Base-by-base conservation (phyloP, 2,888 invertebrate genomes). In the Dorcus parallelipipedus region DNA sequence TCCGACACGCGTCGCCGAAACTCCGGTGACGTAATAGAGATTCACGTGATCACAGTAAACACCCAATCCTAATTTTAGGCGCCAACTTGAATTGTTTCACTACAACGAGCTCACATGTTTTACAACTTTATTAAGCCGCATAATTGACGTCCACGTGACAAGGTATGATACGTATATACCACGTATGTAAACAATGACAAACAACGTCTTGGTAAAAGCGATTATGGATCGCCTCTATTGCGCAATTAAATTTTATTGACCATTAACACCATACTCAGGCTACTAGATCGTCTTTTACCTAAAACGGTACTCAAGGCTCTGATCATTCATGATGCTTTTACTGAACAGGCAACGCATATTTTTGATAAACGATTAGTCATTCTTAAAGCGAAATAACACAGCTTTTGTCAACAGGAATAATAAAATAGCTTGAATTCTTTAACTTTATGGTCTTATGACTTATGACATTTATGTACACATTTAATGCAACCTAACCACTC, bases 11-110 rank as follows among this genome's bases (percentile, higher is more conserved):
- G 76, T 70, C 73, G 69, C 69, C 67, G 67, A 66, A 68, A 66
- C 64, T 62, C 62, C 70, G 64, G 71, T 78, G 78, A 79, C 78
- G 79, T 78, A 77, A 77, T 68, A 65, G 62, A 48, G 26, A 45
- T 47, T 69, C 76, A 76, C 72, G 76, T 76, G 77, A 75, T 69
- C 69, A 67, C 68, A 71, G 70, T 66, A 68, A 64, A 71, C 74
- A 71, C 73, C 78, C 78, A 77, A 77, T 76, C 65, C 71, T 63
- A 68, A 67, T 69, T 73, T 76, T 76, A 71, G 76, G 77, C 78
- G 78, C 77, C 76, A 78, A 78, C 71, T 74, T 66, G 66, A 70
- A 71, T 45, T 45, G 45, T 45, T 45, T 45, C 23, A 45, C 54
- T 54, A 54, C 39, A 9, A 54, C 14, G 49, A 50, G 47, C 51